Percentiles rank a stretch among this genome's conserved stretches.
These are phyloP conservation scores for Zapornia atra DNA, from an alignment of 2,113 vertebrate genomes.

Conservation along the genomic window DNA sequence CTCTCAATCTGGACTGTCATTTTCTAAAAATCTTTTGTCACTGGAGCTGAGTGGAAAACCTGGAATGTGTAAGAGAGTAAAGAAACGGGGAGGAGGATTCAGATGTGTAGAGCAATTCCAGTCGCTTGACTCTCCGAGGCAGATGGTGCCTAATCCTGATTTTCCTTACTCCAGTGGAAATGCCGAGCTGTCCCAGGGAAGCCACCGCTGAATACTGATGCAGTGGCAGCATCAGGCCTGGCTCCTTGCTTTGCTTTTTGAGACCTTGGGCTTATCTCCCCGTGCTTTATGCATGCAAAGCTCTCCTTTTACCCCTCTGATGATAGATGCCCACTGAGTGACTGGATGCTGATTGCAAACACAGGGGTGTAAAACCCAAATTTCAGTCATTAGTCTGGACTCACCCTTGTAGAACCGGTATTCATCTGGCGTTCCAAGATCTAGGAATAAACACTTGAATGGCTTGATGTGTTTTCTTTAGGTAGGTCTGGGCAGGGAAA, in stretches of 20 bases:
- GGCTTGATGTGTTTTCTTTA: slow-evolving; percentile 2
- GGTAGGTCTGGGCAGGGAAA: not conserved
- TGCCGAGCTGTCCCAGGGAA: not conserved
- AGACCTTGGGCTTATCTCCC: not conserved
- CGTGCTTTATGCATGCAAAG: not conserved
- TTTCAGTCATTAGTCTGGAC: not conserved
- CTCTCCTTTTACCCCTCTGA: not conserved
- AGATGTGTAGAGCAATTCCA: not conserved
- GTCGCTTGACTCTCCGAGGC: not conserved
- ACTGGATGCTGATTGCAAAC: not conserved
- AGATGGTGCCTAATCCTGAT: slow-evolving; percentile 48
- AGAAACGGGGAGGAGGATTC: slow-evolving; percentile 36
- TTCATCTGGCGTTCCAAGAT: not conserved
- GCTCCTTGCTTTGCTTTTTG: slow-evolving; percentile 18
- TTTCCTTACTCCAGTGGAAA: slow-evolving; percentile 55
- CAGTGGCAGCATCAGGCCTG: slow-evolving; percentile 9
- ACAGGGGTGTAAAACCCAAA: not conserved
- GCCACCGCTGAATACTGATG: not conserved
- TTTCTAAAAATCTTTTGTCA: slow-evolving; percentile 60
- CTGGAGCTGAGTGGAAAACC: slow-evolving; percentile 35
- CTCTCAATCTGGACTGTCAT: slow-evolving; percentile 54
- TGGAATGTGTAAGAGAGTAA: slow-evolving; percentile 21
- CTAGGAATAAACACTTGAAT: slow-evolving; percentile 7
- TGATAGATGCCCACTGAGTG: not conserved
- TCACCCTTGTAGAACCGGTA: not conserved